These are phyloP conservation scores for Platycheirus rosarum DNA, from an alignment of 2,888 invertebrate species.

Conservation along the genomic window DNA sequence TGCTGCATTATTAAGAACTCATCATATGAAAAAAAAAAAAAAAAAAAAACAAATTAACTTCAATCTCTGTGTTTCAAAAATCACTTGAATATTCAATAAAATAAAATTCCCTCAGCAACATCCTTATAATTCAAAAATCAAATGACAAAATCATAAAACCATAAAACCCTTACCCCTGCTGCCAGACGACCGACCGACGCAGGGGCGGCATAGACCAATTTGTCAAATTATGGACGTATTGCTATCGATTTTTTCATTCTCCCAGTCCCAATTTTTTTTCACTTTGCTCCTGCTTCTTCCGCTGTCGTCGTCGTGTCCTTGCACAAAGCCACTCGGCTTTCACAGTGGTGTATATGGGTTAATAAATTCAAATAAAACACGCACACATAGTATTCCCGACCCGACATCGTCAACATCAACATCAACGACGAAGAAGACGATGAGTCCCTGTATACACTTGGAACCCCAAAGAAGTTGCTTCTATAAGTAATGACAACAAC, in stretches of 20 bases:
- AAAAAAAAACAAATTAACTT: no score
- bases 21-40: no score
- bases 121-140: conserved; percentile 61
- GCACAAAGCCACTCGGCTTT: conserved; percentile 3
- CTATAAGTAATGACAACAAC: background rate
- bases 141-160: conserved; percentile 57
- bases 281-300: background rate
- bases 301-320: conserved; percentile 14
- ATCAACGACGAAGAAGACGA: background rate
- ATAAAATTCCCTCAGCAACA: background rate
- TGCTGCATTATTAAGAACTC: no score
- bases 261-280: conserved; percentile 22
- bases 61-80: no score
- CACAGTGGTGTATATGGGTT: conserved; percentile 57
- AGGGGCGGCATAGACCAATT: conserved; percentile 43
- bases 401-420: no score
- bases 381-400: conserved; percentile 32
- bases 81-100: conserved; percentile 53
- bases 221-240: conserved; percentile 53
- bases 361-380: conserved; percentile 68
- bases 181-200: background rate
- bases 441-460: background rate
- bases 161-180: conserved; percentile 28
- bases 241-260: conserved; percentile 62
- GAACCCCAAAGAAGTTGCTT: background rate